Base-by-base conservation (phyloP, 2,113 vertebrate species). In the Pomatorhinus ruficollis region DNA sequence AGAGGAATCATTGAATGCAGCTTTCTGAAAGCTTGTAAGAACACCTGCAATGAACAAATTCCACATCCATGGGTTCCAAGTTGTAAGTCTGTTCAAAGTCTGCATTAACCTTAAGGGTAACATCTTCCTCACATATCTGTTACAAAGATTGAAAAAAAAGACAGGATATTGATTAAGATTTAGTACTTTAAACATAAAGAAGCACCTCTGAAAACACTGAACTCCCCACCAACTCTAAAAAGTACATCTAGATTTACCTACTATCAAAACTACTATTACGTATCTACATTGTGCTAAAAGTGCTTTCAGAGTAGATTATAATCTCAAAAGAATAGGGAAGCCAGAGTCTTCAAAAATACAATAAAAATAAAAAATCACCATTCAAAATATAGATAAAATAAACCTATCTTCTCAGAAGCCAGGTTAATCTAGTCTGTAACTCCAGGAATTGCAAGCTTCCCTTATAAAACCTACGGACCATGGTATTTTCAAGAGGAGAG, bases 41-140 rank as follows among this genome's bases (percentile, higher is more conserved):
- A 89, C 92, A 99, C 99, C 99, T 99, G 97, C 98, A 99, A 30
- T 97, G 98, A 6, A 98, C 97, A 82, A 99, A 99, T 83, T 99
- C 99, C 47, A 99, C 98, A 83, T 99, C 98, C 95, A 99, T 98
- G 8, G 99, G 99, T 88, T 99, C 99, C 25, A 94, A 98, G 23
- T 98, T 97, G 87, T 99, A 99, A 42, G 93, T n/a, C 25, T 92
- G 97, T 57, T 98, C 99, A 93, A 99, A 99, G 10, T 98, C 98
- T 5, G 96, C 65, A 80, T 99, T 98, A 59, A 98, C 97, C 59
- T 98, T 98, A 79, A 99, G 98, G 93, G 97, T 98, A 81, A 99
- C 97, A 8, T 98, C 98, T 84, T 99, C 99, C 19, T 99, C 97
- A 30, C 95, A 93, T 84, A 99, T 98, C 99, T 99, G 93, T 81